These are phyloP conservation scores for Platichthys flesus DNA, from an alignment of 2,113 vertebrate species.

Conservation along the genomic window DNA sequence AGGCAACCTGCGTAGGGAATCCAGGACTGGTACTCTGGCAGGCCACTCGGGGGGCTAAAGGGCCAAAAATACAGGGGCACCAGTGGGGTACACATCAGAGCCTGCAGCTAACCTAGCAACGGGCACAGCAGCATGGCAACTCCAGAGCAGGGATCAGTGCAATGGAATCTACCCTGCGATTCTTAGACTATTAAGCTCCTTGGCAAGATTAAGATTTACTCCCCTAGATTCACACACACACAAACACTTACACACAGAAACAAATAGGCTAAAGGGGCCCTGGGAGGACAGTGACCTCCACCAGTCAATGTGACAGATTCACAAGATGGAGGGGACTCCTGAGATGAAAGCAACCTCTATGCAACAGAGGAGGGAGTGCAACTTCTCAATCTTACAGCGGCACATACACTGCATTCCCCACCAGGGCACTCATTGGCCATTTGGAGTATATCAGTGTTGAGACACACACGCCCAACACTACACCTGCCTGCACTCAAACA, in stretches of 20 bases:
- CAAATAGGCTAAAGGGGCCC: slow-evolving; percentile 62
- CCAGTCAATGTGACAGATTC: slow-evolving; percentile 60
- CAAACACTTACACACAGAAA: slow-evolving; percentile 50
- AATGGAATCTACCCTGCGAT: slow-evolving; percentile 62
- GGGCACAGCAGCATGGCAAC: slow-evolving; percentile 65
- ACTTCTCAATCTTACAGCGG: slow-evolving; percentile 14
- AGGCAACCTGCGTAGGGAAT: slow-evolving; percentile 51
- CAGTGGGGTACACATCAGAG: slow-evolving; percentile 48
- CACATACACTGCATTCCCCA: slow-evolving; percentile 15
- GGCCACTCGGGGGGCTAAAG: slow-evolving; percentile 45
- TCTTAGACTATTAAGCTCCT: slow-evolving; percentile 63
- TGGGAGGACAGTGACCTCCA: slow-evolving; percentile 76
- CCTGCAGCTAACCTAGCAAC: slow-evolving; percentile 70
- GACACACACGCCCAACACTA: slow-evolving; percentile 10
- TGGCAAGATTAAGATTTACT: slow-evolving; percentile 73
- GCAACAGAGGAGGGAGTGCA: slow-evolving; percentile 7
- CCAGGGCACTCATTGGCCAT: slow-evolving; percentile 14
- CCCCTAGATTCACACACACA: slow-evolving; percentile 55
- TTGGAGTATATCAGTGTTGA: slow-evolving; percentile 6
- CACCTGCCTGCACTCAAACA: slow-evolving; percentile 55
- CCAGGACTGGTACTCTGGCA: slow-evolving; percentile 41
- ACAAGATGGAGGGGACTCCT: slow-evolving; percentile 43
- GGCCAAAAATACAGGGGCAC: slow-evolving; percentile 55
- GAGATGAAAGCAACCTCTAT: slow-evolving; percentile 21
- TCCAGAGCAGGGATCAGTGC: slow-evolving; percentile 47